Evolutionary conservation across 2,888 invertebrate species (phyloP).

Genomic region (Copidosoma aretas): DNA sequence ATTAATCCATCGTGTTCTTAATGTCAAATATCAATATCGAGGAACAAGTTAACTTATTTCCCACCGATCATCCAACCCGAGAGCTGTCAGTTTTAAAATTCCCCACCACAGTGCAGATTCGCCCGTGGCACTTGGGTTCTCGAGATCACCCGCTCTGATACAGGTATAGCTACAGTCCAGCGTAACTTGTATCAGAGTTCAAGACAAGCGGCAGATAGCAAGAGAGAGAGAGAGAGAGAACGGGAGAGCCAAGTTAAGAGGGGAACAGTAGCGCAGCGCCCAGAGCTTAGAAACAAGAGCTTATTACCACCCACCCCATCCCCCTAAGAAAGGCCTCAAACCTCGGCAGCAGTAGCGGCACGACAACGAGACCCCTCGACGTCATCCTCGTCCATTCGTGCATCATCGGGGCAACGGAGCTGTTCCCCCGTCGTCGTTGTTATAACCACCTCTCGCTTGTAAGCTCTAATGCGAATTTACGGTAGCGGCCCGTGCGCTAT

Average conservation of each 20-base stretch:
- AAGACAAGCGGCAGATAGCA: not conserved
- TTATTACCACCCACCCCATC: conserved; percentile 14
- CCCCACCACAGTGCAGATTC: not conserved
- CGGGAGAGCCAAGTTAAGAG: not conserved
- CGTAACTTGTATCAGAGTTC: no score
- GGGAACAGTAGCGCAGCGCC: not conserved
- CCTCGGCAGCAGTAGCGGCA: not conserved
- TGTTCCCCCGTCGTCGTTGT: conserved; percentile 26
- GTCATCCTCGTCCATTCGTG: no score
- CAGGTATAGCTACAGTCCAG: no score
- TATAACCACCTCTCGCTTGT: conserved; percentile 26
- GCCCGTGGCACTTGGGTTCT: not conserved
- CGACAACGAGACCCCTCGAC: not conserved
- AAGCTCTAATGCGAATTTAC: conserved; percentile 54
- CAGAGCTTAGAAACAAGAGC: conserved; percentile 9
- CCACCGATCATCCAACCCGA: no score
- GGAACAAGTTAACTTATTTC: no score
- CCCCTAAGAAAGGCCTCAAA: conserved; percentile 37
- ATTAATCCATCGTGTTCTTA: no score
- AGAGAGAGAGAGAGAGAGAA: not conserved
- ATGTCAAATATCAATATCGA: no score
- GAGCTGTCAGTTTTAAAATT: no score
- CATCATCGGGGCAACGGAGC: not conserved
- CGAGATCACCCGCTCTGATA: not conserved
- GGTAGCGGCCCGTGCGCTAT: conserved; percentile 40